Evolutionary conservation across 1,140 invertebrate genomes (phyloP).

Genomic region (Catajapyx aquilonaris): DNA sequence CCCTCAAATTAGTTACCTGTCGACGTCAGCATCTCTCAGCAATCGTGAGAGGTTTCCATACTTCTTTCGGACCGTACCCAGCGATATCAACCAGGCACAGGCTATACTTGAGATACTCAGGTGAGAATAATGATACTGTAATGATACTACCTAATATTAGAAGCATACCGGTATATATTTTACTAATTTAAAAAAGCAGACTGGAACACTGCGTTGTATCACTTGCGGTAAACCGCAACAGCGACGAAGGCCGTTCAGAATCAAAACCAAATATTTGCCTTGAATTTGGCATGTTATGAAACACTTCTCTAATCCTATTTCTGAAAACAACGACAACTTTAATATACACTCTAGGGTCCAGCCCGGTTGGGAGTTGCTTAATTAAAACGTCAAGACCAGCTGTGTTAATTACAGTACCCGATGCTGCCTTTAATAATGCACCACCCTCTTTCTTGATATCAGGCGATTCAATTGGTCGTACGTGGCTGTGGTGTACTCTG

Average conservation of each 20-base stretch:
- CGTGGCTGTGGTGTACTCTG: conserved; percentile 33
- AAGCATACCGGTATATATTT: too few relatives aligned
- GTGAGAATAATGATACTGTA: conserved; percentile 16
- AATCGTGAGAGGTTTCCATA: conserved; percentile 30
- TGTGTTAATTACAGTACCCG: neutral
- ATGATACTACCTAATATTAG: conserved; percentile 2
- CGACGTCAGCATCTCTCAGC: conserved; percentile 31
- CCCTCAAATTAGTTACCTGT: conserved; percentile 37
- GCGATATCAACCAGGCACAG: conserved; percentile 32
- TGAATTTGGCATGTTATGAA: too few relatives aligned
- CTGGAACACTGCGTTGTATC: too few relatives aligned
- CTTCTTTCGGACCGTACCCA: conserved; percentile 37
- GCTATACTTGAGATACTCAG: conserved; percentile 33
- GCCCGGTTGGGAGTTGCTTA: neutral
- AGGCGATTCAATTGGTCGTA: conserved; percentile 32
- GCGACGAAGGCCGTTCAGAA: too few relatives aligned
- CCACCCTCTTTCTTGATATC: conserved; percentile 6
- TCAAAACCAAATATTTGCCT: too few relatives aligned
- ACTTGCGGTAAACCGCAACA: too few relatives aligned
- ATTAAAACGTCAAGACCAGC: neutral
- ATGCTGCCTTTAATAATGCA: neutral
- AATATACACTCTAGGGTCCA: neutral
- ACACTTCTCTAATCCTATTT: too few relatives aligned
- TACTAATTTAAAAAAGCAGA: too few relatives aligned
- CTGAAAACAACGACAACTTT: neutral